phyloP scores from a whole-genome alignment of 2,888 invertebrate species.

The Sarcophaga caerulescens region DNA sequence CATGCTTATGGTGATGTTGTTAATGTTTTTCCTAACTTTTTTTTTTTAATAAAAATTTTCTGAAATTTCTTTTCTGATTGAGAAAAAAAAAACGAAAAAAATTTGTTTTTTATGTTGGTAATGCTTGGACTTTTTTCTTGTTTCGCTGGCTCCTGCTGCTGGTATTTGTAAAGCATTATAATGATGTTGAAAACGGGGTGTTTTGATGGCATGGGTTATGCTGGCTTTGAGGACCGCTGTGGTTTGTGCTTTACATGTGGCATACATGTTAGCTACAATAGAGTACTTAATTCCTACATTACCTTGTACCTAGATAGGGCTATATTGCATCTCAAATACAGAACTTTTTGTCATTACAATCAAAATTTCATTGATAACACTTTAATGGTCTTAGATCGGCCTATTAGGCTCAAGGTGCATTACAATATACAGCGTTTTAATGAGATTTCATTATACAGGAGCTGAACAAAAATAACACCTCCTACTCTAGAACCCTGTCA shows the following conservation, averaged over 20 bases:
- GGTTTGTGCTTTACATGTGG: too few relatives aligned
- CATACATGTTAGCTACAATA: too few relatives aligned
- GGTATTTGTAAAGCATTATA: constrained; percentile 21
- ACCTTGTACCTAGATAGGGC: too few relatives aligned
- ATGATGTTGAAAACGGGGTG: constrained; percentile 31
- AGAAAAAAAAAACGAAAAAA: constrained; percentile 5
- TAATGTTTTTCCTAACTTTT: constrained; percentile 34
- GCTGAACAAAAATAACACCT: background rate
- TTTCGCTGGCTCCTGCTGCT: constrained; percentile 9
- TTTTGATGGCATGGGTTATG: background rate
- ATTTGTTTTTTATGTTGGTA: constrained; percentile 51
- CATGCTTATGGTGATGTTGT: constrained; percentile 66
- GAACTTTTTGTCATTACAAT: too few relatives aligned
- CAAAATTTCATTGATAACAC: too few relatives aligned
- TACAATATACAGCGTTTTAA: too few relatives aligned
- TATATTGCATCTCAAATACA: too few relatives aligned
- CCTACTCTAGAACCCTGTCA: background rate
- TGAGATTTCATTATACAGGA: too few relatives aligned
- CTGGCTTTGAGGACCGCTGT: too few relatives aligned
- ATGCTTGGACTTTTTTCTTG: background rate
- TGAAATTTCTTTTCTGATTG: background rate
- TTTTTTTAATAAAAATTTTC: constrained; percentile 7
- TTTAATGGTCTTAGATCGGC: too few relatives aligned
- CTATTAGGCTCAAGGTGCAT: too few relatives aligned
- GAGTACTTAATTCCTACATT: too few relatives aligned